phyloP scores from a whole-genome alignment of 2,888 invertebrate genomes.

The Erebia ligea region DNA sequence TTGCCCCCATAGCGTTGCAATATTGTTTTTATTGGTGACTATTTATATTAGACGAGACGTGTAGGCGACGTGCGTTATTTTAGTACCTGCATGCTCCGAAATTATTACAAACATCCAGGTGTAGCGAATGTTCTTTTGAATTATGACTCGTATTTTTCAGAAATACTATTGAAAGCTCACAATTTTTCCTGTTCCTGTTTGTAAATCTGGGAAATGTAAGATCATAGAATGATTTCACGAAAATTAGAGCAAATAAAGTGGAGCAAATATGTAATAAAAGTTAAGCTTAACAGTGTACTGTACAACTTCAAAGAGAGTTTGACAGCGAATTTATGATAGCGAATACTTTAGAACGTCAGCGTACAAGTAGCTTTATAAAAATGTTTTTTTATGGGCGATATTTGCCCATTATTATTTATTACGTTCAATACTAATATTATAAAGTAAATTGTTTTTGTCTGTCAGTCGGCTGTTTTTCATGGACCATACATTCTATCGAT shows the following conservation, averaged over 20 bases:
- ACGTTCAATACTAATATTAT: no score
- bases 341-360: not conserved
- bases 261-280: conserved; percentile 1
- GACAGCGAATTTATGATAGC: conserved; percentile 2
- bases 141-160: conserved; percentile 17
- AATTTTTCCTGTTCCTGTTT: conserved; percentile 7
- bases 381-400: not conserved
- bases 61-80: conserved; percentile 29
- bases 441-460: no score
- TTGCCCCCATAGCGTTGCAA: conserved; percentile 45
- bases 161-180: conserved; percentile 2
- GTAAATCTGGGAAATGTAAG: not conserved
- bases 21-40: conserved; percentile 30
- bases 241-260: conserved; percentile 1
- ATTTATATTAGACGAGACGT: conserved; percentile 26
- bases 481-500: no score
- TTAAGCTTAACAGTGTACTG: not conserved
- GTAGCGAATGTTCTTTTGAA: conserved; percentile 13
- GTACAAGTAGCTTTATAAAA: not conserved
- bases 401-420: no score
- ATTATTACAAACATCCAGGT: conserved; percentile 17
- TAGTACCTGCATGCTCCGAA: conserved; percentile 14
- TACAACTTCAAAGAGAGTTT: not conserved
- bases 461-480: no score
- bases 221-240: not conserved